A percentile compares a stretch with the other conserved stretches of the same genome.
Conservation (phyloP, 2,888 invertebrate species). For the Nycteola revayana region DNA sequence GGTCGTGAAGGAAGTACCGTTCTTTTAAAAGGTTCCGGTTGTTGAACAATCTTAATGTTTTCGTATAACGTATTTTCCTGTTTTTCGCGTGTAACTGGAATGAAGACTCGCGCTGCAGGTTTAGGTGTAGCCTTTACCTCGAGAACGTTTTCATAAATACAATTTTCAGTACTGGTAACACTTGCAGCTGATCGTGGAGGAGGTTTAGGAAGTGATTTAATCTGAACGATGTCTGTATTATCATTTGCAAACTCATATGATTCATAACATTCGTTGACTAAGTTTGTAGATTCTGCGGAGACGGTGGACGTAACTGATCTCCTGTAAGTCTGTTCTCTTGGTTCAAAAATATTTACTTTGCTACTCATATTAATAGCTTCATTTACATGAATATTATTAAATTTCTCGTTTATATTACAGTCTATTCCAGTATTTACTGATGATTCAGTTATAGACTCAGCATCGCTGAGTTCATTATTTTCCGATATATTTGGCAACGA, state of each 20-base stretch:
- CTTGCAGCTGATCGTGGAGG: conserved; percentile 46
- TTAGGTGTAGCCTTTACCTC: conserved; percentile 50
- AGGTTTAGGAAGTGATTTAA: conserved; percentile 50
- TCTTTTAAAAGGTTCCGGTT: conserved; percentile 56
- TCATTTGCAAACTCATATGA: conserved; percentile 55
- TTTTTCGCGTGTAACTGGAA: conserved; percentile 50
- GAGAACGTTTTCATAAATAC: conserved; percentile 66
- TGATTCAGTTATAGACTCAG: conserved; percentile 55
- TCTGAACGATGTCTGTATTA: conserved; percentile 20
- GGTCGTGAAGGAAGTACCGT: conserved; percentile 37
- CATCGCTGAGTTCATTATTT: conserved; percentile 68
- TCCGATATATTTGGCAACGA: conserved; percentile 75
- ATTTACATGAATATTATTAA: conserved; percentile 35
- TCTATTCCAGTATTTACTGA: conserved; percentile 45
- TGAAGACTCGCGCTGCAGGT: conserved; percentile 62
- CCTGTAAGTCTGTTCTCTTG: conserved; percentile 41
- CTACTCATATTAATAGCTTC: conserved; percentile 55
- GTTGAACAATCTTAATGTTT: conserved; percentile 51
- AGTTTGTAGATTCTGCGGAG: conserved; percentile 53
- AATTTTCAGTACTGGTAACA: conserved; percentile 32
- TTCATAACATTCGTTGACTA: conserved; percentile 72
- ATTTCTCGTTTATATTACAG: conserved; percentile 36
- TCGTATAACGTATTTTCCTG: conserved; percentile 58
- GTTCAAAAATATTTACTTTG: conserved; percentile 63
- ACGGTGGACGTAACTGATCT: conserved; percentile 47